phyloP scores from a whole-genome alignment of 1,140 invertebrate species.

The Chironomus striatipennis region DNA sequence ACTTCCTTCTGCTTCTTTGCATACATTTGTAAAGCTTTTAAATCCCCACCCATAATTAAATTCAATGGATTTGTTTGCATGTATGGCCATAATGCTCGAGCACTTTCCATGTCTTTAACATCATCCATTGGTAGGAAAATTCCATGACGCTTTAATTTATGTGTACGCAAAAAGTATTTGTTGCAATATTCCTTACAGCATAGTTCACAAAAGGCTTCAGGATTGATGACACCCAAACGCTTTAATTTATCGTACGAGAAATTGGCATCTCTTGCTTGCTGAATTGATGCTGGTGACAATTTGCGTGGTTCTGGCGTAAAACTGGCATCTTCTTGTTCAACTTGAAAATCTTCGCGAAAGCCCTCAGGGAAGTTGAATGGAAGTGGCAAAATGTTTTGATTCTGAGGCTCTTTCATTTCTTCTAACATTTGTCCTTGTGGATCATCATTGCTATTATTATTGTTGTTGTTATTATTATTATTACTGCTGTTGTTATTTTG shows the following conservation, averaged over 20 bases:
- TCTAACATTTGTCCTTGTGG: conserved; percentile 22
- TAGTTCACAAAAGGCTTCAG: conserved; percentile 86
- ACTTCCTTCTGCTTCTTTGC: conserved; percentile 24
- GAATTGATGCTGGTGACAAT: conserved; percentile 50
- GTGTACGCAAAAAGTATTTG: conserved; percentile 86
- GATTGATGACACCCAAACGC: conserved; percentile 70
- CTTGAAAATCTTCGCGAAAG: conserved; percentile 37
- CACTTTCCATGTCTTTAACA: conserved; percentile 38
- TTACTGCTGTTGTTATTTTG: background rate
- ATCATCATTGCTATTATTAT: conserved; percentile 19
- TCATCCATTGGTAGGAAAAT: conserved; percentile 52
- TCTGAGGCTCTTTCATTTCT: conserved; percentile 19
- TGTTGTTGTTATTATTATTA: background rate
- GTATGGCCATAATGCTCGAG: conserved; percentile 40
- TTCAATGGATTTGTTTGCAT: conserved; percentile 54
- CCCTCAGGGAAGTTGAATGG: conserved; percentile 36
- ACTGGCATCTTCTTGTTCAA: conserved; percentile 48
- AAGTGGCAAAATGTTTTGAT: background rate
- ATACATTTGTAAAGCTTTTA: conserved; percentile 21
- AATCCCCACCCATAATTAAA: conserved; percentile 46
- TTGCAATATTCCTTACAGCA: conserved; percentile 94
- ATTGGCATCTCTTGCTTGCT: conserved; percentile 52
- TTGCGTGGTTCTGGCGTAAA: conserved; percentile 48
- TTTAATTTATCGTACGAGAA: conserved; percentile 59
- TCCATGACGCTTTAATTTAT: conserved; percentile 78